Conservation (phyloP, 2,113 vertebrate genomes). For the Nansenia antarctica region DNA sequence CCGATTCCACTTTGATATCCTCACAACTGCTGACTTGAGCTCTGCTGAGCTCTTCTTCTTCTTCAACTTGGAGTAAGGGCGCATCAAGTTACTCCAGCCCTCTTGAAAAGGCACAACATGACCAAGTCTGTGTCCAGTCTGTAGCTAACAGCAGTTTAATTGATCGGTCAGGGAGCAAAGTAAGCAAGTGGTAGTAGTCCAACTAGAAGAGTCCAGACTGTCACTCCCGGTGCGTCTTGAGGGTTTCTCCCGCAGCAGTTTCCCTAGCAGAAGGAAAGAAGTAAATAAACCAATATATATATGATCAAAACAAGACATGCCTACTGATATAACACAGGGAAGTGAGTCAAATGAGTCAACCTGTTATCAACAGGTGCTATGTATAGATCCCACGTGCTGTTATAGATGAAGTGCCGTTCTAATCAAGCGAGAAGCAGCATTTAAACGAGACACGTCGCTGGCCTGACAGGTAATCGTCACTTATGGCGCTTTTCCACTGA, state of each 20-base stretch:
- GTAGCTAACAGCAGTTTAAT: not conserved
- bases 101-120: not conserved
- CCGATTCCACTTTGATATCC: too few relatives aligned
- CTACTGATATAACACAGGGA: not conserved
- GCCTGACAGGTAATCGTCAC: too few relatives aligned
- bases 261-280: constrained; percentile 61
- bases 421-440: too few relatives aligned
- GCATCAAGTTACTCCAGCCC: not conserved
- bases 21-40: too few relatives aligned
- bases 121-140: too few relatives aligned
- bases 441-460: too few relatives aligned
- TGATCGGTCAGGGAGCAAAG: not conserved
- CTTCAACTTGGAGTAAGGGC: not conserved
- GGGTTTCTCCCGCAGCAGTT: constrained; percentile 55
- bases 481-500: too few relatives aligned
- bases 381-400: too few relatives aligned
- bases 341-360: too few relatives aligned
- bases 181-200: not conserved
- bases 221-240: constrained; percentile 74
- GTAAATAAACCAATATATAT: too few relatives aligned
- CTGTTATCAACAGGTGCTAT: too few relatives aligned
- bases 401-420: too few relatives aligned
- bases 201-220: not conserved
- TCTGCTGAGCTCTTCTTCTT: not conserved
- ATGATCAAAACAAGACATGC: not conserved